These are phyloP conservation scores for Tipula helvola DNA, from an alignment of 2,888 invertebrate genomes.

Conservation along the genomic window DNA sequence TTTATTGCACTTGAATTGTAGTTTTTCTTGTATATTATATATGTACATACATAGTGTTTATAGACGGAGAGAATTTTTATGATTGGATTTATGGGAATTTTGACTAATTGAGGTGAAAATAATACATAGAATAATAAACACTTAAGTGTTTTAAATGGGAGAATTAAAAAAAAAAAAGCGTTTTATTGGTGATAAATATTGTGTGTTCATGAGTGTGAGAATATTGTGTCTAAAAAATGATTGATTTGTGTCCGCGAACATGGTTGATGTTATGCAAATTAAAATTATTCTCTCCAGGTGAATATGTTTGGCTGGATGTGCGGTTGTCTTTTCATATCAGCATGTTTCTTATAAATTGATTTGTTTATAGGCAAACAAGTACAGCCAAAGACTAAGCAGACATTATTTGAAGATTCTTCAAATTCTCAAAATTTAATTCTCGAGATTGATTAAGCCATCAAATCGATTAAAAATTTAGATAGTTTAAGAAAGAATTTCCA, in stretches of 20 bases:
- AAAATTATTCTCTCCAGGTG: too few species aligned
- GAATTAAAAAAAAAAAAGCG: not conserved
- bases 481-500: too few species aligned
- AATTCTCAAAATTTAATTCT: too few species aligned
- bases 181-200: not conserved
- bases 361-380: too few species aligned
- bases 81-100: not conserved
- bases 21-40: not conserved
- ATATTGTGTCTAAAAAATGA: not conserved
- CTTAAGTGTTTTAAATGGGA: not conserved
- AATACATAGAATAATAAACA: not conserved
- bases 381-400: too few species aligned
- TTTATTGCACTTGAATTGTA: constrained; percentile 4
- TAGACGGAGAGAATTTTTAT: not conserved
- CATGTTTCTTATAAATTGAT: too few species aligned
- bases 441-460: too few species aligned
- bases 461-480: too few species aligned
- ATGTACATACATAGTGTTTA: not conserved
- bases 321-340: too few species aligned
- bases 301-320: too few species aligned
- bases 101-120: constrained; percentile 4
- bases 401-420: too few species aligned
- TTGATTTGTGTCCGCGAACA: not conserved
- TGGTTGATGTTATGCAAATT: not conserved
- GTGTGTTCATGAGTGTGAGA: not conserved